phyloP scores from a whole-genome alignment of 1,140 invertebrate species.

The Aporrectodea caliginosa region DNA sequence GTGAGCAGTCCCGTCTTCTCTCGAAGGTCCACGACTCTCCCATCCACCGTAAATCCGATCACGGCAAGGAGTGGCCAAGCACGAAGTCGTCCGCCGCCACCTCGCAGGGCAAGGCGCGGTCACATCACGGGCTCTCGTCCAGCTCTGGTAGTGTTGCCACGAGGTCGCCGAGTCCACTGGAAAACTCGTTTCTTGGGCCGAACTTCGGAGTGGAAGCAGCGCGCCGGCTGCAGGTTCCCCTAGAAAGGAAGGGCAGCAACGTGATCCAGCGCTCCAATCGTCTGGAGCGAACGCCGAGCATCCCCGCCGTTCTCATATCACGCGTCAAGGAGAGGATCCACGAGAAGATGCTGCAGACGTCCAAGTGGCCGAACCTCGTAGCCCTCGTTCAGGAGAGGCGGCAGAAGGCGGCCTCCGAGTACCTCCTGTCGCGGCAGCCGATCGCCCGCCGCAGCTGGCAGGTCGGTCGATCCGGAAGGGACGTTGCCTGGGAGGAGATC shows the following conservation, averaged over 20 bases:
- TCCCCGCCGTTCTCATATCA: conserved; percentile 20
- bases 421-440: not conserved
- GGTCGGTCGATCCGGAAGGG: too few species aligned
- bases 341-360: conserved; percentile 23
- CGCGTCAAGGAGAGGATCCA: conserved; percentile 13
- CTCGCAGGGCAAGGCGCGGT: not conserved
- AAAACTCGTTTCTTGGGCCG: too few species aligned
- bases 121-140: not conserved
- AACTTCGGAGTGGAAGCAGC: not conserved
- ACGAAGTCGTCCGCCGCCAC: not conserved
- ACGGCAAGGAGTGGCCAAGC: not conserved
- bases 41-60: too few species aligned
- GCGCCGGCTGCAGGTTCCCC: not conserved
- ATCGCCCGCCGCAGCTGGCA: not conserved
- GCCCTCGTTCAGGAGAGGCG: conserved; percentile 23
- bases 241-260: not conserved
- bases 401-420: conserved; percentile 20
- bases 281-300: conserved; percentile 7
- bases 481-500: not conserved
- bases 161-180: not conserved
- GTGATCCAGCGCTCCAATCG: not conserved
- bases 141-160: not conserved
- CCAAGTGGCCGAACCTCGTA: conserved; percentile 12
- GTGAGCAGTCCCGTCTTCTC: too few species aligned
- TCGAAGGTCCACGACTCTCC: too few species aligned